A percentile compares a stretch with the other conserved stretches of the same genome.
Conservation (phyloP, 1,140 invertebrate species). For the Lepidurus couesii region DNA sequence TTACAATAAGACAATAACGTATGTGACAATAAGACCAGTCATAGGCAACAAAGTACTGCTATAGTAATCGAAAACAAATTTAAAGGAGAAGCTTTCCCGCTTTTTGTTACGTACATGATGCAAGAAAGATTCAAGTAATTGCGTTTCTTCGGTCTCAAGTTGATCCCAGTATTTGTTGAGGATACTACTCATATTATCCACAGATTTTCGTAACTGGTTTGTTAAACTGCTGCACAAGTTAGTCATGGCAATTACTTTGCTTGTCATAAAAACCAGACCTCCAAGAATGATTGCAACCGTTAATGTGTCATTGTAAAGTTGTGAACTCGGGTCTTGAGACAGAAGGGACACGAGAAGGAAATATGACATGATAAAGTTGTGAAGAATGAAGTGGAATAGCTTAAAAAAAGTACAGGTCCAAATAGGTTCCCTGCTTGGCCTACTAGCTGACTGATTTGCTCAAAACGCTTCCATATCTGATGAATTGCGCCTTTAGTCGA, state of each 20-base stretch:
- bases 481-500: background rate
- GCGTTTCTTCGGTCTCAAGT: background rate
- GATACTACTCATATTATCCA: background rate
- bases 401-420: background rate
- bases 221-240: background rate
- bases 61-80: background rate
- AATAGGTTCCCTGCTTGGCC: background rate
- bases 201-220: background rate
- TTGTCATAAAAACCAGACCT: background rate
- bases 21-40: background rate
- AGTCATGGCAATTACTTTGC: background rate
- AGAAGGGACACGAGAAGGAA: background rate
- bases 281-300: no score
- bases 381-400: background rate
- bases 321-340: background rate
- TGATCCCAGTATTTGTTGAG: background rate
- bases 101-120: background rate
- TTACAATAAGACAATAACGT: background rate
- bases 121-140: background rate
- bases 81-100: background rate
- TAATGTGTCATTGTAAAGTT: background rate
- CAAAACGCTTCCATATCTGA: background rate
- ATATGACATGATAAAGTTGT: background rate
- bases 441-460: background rate
- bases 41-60: background rate